phyloP scores from a whole-genome alignment of 23 tunicate species.

The Ciona savignyi region DNA sequence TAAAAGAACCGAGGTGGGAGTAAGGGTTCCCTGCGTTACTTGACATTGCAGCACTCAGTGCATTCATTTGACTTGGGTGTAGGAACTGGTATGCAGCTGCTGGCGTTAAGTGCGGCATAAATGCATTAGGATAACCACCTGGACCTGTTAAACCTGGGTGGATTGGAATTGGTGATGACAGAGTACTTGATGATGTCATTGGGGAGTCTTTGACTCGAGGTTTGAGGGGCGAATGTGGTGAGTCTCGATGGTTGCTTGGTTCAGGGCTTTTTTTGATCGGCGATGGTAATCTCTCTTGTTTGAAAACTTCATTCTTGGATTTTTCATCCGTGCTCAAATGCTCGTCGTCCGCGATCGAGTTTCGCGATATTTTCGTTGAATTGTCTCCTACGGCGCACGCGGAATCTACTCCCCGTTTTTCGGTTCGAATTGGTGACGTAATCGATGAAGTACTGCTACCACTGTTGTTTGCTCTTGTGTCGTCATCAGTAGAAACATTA shows the following conservation, averaged over 20 bases:
- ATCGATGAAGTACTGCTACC: constrained; percentile 1
- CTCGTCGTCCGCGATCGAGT: constrained; percentile 17
- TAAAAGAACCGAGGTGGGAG: constrained; percentile 32
- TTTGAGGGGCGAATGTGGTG: background rate
- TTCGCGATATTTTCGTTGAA: background rate
- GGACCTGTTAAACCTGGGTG: constrained; percentile 56
- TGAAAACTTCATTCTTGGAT: background rate
- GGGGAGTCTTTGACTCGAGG: background rate
- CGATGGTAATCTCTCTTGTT: background rate
- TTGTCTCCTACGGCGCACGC: background rate
- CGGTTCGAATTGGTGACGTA: constrained; percentile 3
- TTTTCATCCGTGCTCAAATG: background rate
- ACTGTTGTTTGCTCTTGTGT: background rate
- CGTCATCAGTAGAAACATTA: constrained; percentile 18
- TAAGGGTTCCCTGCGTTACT: constrained; percentile 24
- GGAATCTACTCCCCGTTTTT: constrained; percentile 10
- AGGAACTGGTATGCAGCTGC: constrained; percentile 55
- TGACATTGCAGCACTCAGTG: constrained; percentile 62
- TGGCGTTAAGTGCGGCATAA: constrained; percentile 61
- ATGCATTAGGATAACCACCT: constrained; percentile 39
- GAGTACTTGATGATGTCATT: constrained; percentile 24
- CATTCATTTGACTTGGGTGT: constrained; percentile 68
- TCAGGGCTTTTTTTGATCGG: background rate
- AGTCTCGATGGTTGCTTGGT: background rate
- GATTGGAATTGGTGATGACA: constrained; percentile 80